Conservation (phyloP, 1,140 invertebrate genomes). For the Prorops nasuta region DNA sequence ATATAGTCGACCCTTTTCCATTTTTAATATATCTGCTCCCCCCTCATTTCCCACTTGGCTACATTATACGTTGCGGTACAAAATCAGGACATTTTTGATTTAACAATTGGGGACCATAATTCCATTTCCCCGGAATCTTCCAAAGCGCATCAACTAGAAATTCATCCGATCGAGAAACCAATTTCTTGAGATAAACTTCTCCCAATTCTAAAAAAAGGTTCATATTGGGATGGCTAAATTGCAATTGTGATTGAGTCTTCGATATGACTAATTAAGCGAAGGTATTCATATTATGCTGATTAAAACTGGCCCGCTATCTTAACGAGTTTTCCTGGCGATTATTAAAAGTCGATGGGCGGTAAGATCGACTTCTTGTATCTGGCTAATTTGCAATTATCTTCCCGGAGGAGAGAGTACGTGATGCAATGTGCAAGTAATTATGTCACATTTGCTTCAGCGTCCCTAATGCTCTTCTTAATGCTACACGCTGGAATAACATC, state of each 20-base stretch:
- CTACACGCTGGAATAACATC: too few species aligned
- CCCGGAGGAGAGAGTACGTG: constrained; percentile 16
- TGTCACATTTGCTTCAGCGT: constrained; percentile 26
- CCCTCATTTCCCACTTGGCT: constrained; percentile 12
- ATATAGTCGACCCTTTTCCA: background rate
- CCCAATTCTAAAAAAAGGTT: too few species aligned
- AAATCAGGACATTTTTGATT: too few species aligned
- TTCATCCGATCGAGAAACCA: too few species aligned
- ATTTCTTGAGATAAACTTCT: too few species aligned
- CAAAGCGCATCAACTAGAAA: too few species aligned
- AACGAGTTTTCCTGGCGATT: constrained; percentile 34
- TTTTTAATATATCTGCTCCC: background rate
- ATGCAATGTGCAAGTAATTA: constrained; percentile 23
- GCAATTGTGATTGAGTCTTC: constrained; percentile 25
- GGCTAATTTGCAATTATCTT: constrained; percentile 25
- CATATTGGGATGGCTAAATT: too few species aligned
- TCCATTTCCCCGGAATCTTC: too few species aligned
- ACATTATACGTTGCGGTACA: too few species aligned
- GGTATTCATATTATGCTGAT: constrained; percentile 23
- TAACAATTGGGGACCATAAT: too few species aligned
- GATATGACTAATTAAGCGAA: constrained; percentile 32
- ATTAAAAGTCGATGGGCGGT: constrained; percentile 29
- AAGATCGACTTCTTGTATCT: background rate
- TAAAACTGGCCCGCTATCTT: constrained; percentile 25
- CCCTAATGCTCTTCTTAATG: constrained; percentile 34